phyloP scores from a whole-genome alignment of 2,113 vertebrate species.

The Lophura nycthemera region DNA sequence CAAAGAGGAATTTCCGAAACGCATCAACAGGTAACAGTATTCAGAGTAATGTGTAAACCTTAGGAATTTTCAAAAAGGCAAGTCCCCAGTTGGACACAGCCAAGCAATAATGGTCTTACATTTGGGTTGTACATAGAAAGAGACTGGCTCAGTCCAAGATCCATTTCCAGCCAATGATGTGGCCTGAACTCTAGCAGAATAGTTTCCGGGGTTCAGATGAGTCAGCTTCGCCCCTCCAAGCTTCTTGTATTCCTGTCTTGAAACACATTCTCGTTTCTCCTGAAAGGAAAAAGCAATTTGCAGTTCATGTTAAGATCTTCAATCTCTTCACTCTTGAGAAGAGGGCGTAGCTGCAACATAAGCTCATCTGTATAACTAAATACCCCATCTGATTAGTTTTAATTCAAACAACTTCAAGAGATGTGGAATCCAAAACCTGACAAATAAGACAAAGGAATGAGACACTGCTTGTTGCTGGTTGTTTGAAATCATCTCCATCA shows the following conservation, averaged over 20 bases:
- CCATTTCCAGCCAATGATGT: constrained; percentile 95
- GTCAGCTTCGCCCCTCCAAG: constrained; percentile 87
- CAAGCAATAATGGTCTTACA: constrained; percentile 79
- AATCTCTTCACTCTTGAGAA: background rate
- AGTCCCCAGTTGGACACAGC: background rate
- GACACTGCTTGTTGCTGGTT: background rate
- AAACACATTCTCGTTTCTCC: constrained; percentile 92
- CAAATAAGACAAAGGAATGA: background rate
- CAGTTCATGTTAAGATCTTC: background rate
- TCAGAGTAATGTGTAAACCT: background rate
- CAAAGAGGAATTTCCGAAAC: background rate
- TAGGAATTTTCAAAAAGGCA: background rate
- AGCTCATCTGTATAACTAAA: background rate
- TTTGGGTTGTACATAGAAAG: constrained; percentile 91
- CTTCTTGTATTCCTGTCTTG: constrained; percentile 89
- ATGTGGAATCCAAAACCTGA: background rate
- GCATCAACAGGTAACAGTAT: background rate
- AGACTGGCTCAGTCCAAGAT: constrained; percentile 93
- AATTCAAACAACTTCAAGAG: background rate
- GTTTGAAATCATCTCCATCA: background rate
- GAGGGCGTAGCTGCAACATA: background rate
- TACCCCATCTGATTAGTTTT: background rate
- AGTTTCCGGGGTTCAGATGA: constrained; percentile 91
- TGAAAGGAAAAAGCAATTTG: background rate
- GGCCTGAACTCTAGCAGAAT: constrained; percentile 90